phyloP scores from a whole-genome alignment of 2,888 invertebrate species.

The Euplagia quadripunctaria region DNA sequence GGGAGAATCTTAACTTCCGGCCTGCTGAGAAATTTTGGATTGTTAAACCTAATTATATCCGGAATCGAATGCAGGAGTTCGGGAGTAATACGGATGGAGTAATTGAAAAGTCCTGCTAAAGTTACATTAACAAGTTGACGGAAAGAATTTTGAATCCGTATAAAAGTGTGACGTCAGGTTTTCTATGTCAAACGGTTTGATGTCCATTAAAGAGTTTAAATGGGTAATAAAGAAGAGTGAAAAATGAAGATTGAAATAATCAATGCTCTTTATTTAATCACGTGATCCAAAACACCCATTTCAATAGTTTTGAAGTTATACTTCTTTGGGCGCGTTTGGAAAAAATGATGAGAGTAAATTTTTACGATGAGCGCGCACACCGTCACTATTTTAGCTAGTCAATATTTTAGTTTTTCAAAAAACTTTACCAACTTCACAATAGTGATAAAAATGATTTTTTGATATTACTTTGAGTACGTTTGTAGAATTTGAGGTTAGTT shows the following conservation, averaged over 20 bases:
- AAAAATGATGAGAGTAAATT: too few species aligned
- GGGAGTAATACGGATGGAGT: not conserved
- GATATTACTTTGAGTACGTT: too few species aligned
- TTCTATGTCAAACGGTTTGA: not conserved
- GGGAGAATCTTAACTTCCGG: not conserved
- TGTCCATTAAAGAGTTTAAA: not conserved
- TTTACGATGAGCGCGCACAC: too few species aligned
- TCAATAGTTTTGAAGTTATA: too few species aligned
- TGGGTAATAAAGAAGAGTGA: not conserved
- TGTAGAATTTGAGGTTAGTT: too few species aligned
- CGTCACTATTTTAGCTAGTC: too few species aligned
- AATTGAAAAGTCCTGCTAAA: not conserved
- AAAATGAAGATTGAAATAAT: not conserved
- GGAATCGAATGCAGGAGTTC: not conserved
- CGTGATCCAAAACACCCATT: too few species aligned
- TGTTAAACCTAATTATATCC: constrained; percentile 1
- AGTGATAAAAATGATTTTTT: too few species aligned
- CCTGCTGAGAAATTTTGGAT: not conserved
- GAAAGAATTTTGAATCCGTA: not conserved
- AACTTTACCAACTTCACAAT: too few species aligned
- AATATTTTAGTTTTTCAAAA: too few species aligned
- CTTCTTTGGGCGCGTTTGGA: too few species aligned
- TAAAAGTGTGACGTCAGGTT: not conserved
- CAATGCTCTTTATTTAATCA: not conserved
- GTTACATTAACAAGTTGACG: not conserved